Conservation (phyloP, 2,113 vertebrate species). For the Ginglymostoma cirratum region DNA sequence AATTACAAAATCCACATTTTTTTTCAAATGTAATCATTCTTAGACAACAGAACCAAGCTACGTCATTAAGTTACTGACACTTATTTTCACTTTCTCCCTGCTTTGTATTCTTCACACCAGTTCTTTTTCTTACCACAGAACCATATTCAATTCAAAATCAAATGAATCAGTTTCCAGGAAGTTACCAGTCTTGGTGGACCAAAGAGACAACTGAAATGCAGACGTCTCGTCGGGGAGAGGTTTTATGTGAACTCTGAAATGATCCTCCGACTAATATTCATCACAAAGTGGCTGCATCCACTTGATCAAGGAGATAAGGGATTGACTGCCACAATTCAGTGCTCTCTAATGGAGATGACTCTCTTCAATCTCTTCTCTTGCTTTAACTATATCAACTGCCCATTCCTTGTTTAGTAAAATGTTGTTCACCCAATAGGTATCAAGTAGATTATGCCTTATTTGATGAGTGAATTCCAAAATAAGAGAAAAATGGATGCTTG, state of each 20-base stretch:
- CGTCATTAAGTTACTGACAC: neutral
- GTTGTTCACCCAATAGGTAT: neutral
- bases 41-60: neutral
- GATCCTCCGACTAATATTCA: neutral
- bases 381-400: neutral
- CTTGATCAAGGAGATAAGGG: neutral
- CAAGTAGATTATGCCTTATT: neutral
- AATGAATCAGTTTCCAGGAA: neutral
- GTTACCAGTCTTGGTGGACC: neutral
- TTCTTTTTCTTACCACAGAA: neutral
- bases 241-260: neutral
- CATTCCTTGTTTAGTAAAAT: neutral
- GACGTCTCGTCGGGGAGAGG: neutral
- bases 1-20: neutral
- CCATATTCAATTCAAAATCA: neutral
- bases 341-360: neutral
- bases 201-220: neutral
- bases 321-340: neutral
- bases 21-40: neutral
- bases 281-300: neutral
- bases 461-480: neutral
- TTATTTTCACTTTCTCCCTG: neutral
- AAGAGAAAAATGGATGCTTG: neutral
- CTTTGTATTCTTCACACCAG: neutral
- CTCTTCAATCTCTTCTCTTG: neutral